A percentile compares a stretch with the other conserved stretches of the same genome.
Evolutionary conservation across 2,888 invertebrate species (phyloP).

Genomic region (Mantis religiosa): DNA sequence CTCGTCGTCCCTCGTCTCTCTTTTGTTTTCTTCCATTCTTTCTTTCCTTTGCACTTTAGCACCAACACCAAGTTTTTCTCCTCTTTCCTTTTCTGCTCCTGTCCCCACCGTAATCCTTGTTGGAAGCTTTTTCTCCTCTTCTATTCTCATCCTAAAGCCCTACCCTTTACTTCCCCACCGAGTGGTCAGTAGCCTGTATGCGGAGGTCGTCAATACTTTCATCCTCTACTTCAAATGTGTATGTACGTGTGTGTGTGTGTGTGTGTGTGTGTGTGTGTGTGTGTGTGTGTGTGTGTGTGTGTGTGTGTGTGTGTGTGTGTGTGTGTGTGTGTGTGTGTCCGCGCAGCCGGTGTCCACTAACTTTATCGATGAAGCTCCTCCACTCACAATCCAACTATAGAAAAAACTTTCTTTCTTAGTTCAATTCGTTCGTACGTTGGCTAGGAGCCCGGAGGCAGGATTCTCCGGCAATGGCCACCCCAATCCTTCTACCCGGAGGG

Average conservation of each 20-base stretch:
- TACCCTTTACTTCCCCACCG: constrained; percentile 13
- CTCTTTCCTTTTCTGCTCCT: not conserved
- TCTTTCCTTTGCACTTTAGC: constrained; percentile 5
- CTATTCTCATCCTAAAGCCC: constrained; percentile 35
- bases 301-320: not conserved
- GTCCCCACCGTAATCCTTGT: constrained; percentile 10
- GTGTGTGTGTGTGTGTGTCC: not conserved
- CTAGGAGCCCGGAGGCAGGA: constrained; percentile 21
- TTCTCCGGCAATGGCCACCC: not conserved
- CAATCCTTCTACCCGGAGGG: constrained; percentile 11
- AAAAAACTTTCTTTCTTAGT: constrained; percentile 26
- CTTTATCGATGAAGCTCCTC: constrained; percentile 23
- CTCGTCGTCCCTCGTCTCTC: constrained; percentile 24
- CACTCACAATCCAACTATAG: constrained; percentile 29
- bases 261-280: not conserved
- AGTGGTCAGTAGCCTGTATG: constrained; percentile 25
- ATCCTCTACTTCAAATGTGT: not conserved
- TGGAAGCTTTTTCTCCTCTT: constrained; percentile 25
- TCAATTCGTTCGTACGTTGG: constrained; percentile 22
- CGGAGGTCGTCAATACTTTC: constrained; percentile 23
- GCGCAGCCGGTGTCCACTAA: constrained; percentile 26
- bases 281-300: not conserved
- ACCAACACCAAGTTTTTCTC: constrained; percentile 23
- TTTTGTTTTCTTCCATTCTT: not conserved
- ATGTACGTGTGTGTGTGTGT: not conserved